Evolutionary conservation across 2,113 vertebrate species (phyloP), one percentile per base, ranked within the genome.

Genomic region (Percina caprodes): DNA sequence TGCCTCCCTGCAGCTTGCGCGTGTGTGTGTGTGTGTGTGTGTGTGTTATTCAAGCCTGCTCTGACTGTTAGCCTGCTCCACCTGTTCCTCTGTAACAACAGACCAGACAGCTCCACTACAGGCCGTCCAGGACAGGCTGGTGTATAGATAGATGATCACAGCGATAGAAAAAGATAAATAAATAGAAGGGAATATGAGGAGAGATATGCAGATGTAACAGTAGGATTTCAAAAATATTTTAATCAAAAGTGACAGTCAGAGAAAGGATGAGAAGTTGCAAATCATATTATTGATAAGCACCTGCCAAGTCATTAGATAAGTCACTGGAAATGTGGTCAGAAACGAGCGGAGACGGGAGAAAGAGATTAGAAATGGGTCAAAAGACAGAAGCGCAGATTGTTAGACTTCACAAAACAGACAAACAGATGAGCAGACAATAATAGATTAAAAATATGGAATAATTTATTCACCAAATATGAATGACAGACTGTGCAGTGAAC

Each of bases 51-150:
- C 56, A 87, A 75, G 52, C 61, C 75, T 74, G 69, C 24, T 24
- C 67, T 84, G 87, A 91, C 88, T 91, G 91, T 91, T 92, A 86
- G 83, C 68, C 71, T 46, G 80, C 80, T 74, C 90, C 92, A 94
- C 92, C 94, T 93, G 93, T 92, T 93, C 86, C 71, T 79, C 78
- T 78, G 66, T 74, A 67, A 87, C 85, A 92, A 88, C 90, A 90
- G 85, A 90, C 77, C 85, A 83, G 85, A 87, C 86, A 74, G 69
- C 74, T 90, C 82, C 81, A 86, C 87, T 62, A 49, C 63, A 80
- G 79, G 63, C 83, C 82, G 2, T 23, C 77, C 66, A 51, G n/a
- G 59, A 80, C 68, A 68, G 66, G 58, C 82, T 67, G 77, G 55
- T 56, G 26, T 46, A 74, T 68, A 56, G 73, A 89, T 76, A 46